Evolutionary conservation across 2,797 vertebrate genomes (phyloP).

Genomic region (Galagoides demidoff): DNA sequence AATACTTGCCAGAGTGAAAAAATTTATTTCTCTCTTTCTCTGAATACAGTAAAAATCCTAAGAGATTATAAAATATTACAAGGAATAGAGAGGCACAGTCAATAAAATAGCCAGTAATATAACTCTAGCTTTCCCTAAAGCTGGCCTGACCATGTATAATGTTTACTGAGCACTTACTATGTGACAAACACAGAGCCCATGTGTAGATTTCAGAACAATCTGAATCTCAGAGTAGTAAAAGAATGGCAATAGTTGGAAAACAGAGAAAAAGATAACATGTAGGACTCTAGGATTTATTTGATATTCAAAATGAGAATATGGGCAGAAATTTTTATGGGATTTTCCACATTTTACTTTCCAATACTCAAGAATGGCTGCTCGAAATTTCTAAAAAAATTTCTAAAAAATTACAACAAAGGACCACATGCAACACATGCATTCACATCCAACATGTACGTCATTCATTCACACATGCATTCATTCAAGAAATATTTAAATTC

Average conservation of each 20-base stretch:
- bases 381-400: constrained; percentile 37
- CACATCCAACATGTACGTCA: not conserved
- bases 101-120: not conserved
- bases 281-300: not conserved
- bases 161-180: not conserved
- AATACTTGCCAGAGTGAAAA: constrained; percentile 25
- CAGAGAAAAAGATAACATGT: not conserved
- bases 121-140: not conserved
- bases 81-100: not conserved
- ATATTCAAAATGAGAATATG: not conserved
- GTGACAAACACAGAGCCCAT: not conserved
- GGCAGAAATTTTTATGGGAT: not conserved
- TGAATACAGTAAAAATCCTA: constrained; percentile 30
- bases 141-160: not conserved
- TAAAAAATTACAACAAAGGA: not conserved
- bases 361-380: not conserved
- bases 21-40: constrained; percentile 27
- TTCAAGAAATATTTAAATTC: not conserved
- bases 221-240: not conserved
- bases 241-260: not conserved
- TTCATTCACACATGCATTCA: not conserved
- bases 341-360: constrained; percentile 28
- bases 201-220: not conserved
- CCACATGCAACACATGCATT: not conserved
- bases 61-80: not conserved